phyloP scores from a whole-genome alignment of 1,140 invertebrate genomes.

The Brachionus paranguensis region DNA sequence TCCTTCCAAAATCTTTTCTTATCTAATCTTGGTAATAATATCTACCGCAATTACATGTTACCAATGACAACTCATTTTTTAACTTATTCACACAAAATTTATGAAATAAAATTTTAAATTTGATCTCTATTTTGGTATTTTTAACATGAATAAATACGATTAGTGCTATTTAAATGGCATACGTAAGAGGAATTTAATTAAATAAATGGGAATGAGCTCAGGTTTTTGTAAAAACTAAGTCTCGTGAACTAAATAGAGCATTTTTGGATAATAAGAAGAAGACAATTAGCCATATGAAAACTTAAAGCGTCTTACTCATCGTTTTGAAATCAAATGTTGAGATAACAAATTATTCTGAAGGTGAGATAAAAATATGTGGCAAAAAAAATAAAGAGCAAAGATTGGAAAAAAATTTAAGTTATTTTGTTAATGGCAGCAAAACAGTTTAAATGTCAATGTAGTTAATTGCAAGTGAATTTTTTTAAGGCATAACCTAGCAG shows the following conservation, averaged over 20 bases:
- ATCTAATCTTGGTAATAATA: background rate
- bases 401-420: background rate
- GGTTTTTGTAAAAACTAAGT: background rate
- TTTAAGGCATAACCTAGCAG: background rate
- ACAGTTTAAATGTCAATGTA: background rate
- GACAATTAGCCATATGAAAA: background rate
- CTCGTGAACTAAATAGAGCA: background rate
- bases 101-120: background rate
- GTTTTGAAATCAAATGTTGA: background rate
- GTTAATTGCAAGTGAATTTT: background rate
- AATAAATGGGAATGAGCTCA: background rate
- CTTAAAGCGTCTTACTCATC: background rate
- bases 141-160: background rate
- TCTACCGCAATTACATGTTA: background rate
- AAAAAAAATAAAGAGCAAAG: background rate
- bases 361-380: background rate
- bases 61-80: background rate
- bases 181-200: too few species aligned
- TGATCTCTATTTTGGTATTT: background rate
- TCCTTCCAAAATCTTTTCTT: background rate
- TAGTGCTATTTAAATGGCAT: too few species aligned
- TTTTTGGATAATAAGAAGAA: background rate
- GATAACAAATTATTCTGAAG: background rate
- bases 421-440: background rate
- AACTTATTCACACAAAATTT: background rate